Evolutionary conservation across 1,140 invertebrate genomes (phyloP).

Genomic region (Drosophila oshimai): DNA sequence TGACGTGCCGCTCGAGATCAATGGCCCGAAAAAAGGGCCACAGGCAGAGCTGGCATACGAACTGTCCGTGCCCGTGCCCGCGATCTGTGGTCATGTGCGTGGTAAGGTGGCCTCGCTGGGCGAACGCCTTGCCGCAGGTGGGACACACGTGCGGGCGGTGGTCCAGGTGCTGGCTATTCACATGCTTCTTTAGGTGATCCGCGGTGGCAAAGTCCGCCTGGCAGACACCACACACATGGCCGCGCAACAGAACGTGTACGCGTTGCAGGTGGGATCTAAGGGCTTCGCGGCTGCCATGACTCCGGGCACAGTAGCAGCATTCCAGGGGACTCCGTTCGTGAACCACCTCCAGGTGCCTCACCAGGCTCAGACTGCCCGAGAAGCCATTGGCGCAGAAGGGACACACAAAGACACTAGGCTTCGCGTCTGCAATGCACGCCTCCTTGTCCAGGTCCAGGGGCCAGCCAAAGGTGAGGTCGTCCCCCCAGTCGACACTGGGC

Average conservation of each 20-base stretch:
- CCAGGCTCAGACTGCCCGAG: slow-evolving; percentile 50
- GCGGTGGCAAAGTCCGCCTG: slow-evolving; percentile 57
- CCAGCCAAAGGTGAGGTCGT: slow-evolving; percentile 64
- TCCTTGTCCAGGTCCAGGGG: slow-evolving; percentile 58
- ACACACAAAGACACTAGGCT: slow-evolving; percentile 53
- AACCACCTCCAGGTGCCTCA: slow-evolving; percentile 36
- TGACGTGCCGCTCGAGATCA: slow-evolving; percentile 48
- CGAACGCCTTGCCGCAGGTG: slow-evolving; percentile 49
- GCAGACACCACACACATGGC: slow-evolving; percentile 41
- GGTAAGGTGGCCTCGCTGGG: slow-evolving; percentile 43
- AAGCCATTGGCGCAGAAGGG: slow-evolving; percentile 63
- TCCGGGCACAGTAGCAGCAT: slow-evolving; percentile 53
- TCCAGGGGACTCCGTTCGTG: slow-evolving; percentile 39
- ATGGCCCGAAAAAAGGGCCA: slow-evolving; percentile 51
- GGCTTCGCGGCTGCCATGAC: slow-evolving; percentile 47
- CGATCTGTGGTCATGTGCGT: slow-evolving; percentile 45
- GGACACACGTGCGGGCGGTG: slow-evolving; percentile 28
- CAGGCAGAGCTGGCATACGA: slow-evolving; percentile 36
- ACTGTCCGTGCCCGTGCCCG: slow-evolving; percentile 6
- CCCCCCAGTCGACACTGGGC: slow-evolving; percentile 59
- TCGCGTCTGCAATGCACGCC: slow-evolving; percentile 48
- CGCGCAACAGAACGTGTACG: slow-evolving; percentile 51
- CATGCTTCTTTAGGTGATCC: slow-evolving; percentile 58
- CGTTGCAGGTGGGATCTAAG: slow-evolving; percentile 55
- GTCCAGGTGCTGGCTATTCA: slow-evolving; percentile 32